phyloP scores from a whole-genome alignment of 2,888 invertebrate genomes.

The Lepidocyrtoides sp. region DNA sequence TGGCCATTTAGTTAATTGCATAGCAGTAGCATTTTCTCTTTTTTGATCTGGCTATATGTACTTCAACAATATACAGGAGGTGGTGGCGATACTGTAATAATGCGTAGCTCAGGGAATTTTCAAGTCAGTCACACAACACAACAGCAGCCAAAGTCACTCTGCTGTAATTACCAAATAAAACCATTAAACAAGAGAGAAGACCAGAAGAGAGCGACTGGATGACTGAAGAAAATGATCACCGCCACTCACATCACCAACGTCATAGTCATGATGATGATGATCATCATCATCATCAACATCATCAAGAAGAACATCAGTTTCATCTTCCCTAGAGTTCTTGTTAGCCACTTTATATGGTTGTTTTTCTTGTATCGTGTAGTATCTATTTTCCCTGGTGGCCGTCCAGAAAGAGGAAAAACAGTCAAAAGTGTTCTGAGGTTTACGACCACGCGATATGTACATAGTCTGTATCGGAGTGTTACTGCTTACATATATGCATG shows the following conservation, averaged over 20 bases:
- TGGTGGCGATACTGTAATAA: background rate
- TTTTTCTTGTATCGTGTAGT: conserved; percentile 32
- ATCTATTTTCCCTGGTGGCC: conserved; percentile 53
- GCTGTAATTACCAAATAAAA: conserved; percentile 77
- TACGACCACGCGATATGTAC: too few relatives aligned
- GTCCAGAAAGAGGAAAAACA: background rate
- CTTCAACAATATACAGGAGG: too few relatives aligned
- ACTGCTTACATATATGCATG: background rate
- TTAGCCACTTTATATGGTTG: conserved; percentile 53
- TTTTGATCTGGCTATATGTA: background rate
- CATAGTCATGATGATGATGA: conserved; percentile 49
- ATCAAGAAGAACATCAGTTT: conserved; percentile 22
- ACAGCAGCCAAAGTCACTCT: conserved; percentile 23
- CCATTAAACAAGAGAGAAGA: conserved; percentile 72
- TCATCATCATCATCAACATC: too few relatives aligned
- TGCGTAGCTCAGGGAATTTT: conserved; percentile 65
- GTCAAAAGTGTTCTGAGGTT: background rate
- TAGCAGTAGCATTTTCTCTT: conserved; percentile 58
- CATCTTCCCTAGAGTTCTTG: conserved; percentile 76
- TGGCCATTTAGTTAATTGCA: conserved; percentile 85
- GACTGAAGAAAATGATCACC: conserved; percentile 37
- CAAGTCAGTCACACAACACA: conserved; percentile 52
- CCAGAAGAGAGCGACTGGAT: background rate
- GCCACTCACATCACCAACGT: background rate
- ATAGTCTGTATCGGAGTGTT: too few relatives aligned